Conservation (phyloP, 1,140 invertebrate genomes). For the Heliothis virescens region DNA sequence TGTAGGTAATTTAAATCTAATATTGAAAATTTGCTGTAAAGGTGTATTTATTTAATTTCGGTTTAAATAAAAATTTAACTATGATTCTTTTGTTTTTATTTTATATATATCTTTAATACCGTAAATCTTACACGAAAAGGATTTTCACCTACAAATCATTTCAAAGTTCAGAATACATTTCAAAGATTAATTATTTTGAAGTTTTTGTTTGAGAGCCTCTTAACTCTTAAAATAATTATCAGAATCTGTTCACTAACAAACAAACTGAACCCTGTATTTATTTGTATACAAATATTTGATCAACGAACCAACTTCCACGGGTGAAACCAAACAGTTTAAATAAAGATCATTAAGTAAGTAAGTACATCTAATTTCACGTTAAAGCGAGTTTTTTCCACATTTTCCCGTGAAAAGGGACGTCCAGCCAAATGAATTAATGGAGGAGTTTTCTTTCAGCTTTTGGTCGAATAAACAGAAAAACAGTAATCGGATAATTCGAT, state of each 20-base stretch:
- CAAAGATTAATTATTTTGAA: too few species aligned
- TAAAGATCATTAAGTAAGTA: not conserved
- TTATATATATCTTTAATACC: not conserved
- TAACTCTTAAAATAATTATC: not conserved
- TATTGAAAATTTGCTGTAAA: conserved; percentile 81
- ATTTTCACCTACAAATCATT: too few species aligned
- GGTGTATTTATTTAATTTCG: conserved; percentile 80
- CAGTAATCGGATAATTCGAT: not conserved
- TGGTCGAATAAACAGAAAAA: not conserved
- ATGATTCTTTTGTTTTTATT: conserved; percentile 24
- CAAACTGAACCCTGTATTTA: too few species aligned
- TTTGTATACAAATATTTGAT: too few species aligned
- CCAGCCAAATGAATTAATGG: conserved; percentile 1
- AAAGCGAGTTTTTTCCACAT: not conserved
- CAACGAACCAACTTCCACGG: too few species aligned
- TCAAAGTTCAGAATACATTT: too few species aligned
- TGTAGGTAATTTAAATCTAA: conserved; percentile 76
- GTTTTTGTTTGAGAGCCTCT: not conserved
- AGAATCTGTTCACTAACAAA: too few species aligned
- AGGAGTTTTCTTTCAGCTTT: conserved; percentile 8
- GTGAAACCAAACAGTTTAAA: not conserved
- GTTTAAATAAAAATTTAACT: conserved; percentile 78
- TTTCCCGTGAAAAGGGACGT: conserved; percentile 15
- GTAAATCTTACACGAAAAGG: not conserved
- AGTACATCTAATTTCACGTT: conserved; percentile 9